Evolutionary conservation across 2,113 vertebrate genomes (phyloP), one percentile per base, ranked within the genome.

Genomic region (Puffinus mauretanicus): DNA sequence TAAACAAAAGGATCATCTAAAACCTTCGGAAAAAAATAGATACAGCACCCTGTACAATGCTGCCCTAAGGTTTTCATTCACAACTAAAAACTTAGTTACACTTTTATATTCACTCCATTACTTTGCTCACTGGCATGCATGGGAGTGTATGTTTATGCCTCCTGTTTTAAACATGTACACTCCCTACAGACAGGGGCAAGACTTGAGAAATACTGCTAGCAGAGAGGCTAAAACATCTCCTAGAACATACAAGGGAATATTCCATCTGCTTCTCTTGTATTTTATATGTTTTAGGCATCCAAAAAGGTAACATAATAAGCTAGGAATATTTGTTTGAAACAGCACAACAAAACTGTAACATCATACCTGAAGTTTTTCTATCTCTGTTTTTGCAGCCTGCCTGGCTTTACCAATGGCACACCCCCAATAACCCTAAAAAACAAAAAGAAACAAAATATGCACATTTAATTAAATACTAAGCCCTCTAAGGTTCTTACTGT

Each of bases 301-400:
- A 64, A 34, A 86, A 73, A 65, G 7, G 8, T 38, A 76, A 52
- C 6, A 40, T 18, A 16, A 18, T 49, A 71, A 87, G 2, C 12
- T 42, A 49, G 21, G 22, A 89, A 38, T 46, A 47, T 42, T 61
- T 73, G 11, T 78, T 75, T 61, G 25, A 62, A 73, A 65, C 9
- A 72, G 40, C 66, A 62, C 36, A 79, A 64, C 25, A 38, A 20
- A 83, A 54, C 20, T 34, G 25, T 70, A 52, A 42, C 12, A 36
- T 34, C 94, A 71, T 98, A 99, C 99, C 99, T 99, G 99, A 80
- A 99, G 99, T 71, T 99, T 99, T 79, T 99, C 99, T 64, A 99
- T 99, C 97, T 99, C 99, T 36, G 99, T 99, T 98, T 99, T 99
- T 67, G 99, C 99, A n/a, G 99, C 99, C 93, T 99, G 99, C 90